Evolutionary conservation across 2,888 invertebrate genomes (phyloP).

Genomic region (Tupiocoris notatus): DNA sequence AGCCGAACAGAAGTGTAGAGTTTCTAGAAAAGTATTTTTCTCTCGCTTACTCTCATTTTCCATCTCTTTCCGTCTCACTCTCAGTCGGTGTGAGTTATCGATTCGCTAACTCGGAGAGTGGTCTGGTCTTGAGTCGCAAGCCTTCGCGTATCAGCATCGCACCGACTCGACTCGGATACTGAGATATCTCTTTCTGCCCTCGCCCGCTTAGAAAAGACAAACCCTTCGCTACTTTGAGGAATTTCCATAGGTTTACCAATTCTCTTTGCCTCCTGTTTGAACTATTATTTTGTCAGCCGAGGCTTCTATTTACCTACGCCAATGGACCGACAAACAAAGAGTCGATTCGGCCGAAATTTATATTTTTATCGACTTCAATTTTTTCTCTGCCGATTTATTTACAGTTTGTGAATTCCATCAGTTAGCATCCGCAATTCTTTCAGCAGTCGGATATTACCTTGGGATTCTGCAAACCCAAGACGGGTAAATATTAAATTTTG

Average conservation of each 20-base stretch:
- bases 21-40: background rate
- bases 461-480: too few species aligned
- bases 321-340: too few species aligned
- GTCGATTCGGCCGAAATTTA: too few species aligned
- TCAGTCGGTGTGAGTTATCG: background rate
- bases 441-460: too few species aligned
- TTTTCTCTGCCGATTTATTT: too few species aligned
- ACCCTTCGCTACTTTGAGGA: background rate
- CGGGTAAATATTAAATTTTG: too few species aligned
- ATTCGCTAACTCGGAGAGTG: background rate
- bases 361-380: too few species aligned
- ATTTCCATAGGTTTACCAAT: background rate
- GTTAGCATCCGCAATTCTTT: too few species aligned
- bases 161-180: background rate
- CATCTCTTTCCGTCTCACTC: background rate
- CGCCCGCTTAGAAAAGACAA: background rate
- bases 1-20: background rate
- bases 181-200: background rate
- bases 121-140: background rate
- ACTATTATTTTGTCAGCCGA: too few species aligned
- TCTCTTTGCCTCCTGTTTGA: background rate
- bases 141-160: background rate
- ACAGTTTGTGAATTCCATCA: too few species aligned
- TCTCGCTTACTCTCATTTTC: background rate
- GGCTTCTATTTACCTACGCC: too few species aligned